These are phyloP conservation scores for Tychaedon coryphoeus DNA, from an alignment of 2,113 vertebrate species.

Conservation along the genomic window DNA sequence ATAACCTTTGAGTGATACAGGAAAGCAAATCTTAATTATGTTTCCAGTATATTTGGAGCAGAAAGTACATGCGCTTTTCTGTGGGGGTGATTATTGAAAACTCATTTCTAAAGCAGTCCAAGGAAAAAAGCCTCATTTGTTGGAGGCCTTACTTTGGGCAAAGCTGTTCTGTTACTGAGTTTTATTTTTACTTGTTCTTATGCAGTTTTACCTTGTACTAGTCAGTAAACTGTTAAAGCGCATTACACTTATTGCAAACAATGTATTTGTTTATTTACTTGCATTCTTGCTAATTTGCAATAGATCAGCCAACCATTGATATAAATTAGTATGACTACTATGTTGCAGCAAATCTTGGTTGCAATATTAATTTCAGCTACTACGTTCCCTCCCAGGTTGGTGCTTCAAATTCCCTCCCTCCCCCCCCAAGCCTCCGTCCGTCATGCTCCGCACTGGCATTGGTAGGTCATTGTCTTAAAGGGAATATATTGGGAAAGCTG, in stretches of 20 bases:
- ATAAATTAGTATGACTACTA: constrained; percentile 44
- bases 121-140: not conserved
- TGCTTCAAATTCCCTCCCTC: constrained; percentile 64
- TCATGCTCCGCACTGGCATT: constrained; percentile 59
- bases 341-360: constrained; percentile 46
- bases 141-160: not conserved
- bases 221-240: not conserved
- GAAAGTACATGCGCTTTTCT: not conserved
- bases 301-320: constrained; percentile 16
- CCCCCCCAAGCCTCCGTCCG: constrained; percentile 58
- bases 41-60: not conserved
- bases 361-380: constrained; percentile 64
- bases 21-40: not conserved
- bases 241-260: not conserved
- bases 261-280: not conserved
- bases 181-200: not conserved
- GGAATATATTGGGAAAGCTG: constrained; percentile 48
- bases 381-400: constrained; percentile 62
- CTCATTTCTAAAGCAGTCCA: not conserved
- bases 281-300: not conserved
- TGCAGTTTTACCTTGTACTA: not conserved
- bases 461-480: constrained; percentile 48
- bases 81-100: not conserved
- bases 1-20: not conserved
- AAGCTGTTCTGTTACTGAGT: not conserved